Base-by-base conservation (phyloP, 2,113 vertebrate genomes). In the Potamarius usumacintae region DNA sequence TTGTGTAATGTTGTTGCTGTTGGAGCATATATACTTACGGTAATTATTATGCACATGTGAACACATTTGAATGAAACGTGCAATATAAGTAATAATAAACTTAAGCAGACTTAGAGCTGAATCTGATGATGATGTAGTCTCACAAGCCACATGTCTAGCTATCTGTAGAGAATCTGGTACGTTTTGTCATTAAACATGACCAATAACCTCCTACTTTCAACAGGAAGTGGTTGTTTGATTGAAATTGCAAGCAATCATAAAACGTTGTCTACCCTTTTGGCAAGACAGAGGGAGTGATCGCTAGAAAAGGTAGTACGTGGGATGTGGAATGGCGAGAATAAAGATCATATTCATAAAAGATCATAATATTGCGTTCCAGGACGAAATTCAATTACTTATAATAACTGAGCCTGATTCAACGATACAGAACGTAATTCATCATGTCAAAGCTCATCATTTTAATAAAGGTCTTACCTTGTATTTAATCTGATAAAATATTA, bases 341-440 rank as follows among this genome's bases (percentile, higher is more conserved):
- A 67, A 34, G 10, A 58, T 60, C 62, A 50, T 62, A 55, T 86
- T 18, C 65, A 48, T 65, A 55, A 42, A 42, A 42, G 42, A 42
- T 42, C 11, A 11, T 80, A 76, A 30, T 58, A 42, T 67, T 67
- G 34, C n/a, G 69, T 69, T 78, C 18, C 27, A 63, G 78, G 67
- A 80, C 42, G 60, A 62, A 67, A 12, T 55, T 55, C 4, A 86
- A 86, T 25, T 30, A 69, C 20, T 85, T 9, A 15, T 12, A 79
- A 79, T 65, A 86, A 67, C 15, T 55, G 58, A 34, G 58, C 53
- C 57, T 85, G 69, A 48, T 85, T 76, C 69, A 76, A 76, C 7
- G 15, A 58, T 52, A 77, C 25, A 85, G 25, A 69, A 42, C 2
- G 50, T 53, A 80, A 80, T 86, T 80, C 50, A 52, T 76, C 22